Conservation (phyloP, 1,140 invertebrate genomes). For the Caenorhabditis inopinata region DNA sequence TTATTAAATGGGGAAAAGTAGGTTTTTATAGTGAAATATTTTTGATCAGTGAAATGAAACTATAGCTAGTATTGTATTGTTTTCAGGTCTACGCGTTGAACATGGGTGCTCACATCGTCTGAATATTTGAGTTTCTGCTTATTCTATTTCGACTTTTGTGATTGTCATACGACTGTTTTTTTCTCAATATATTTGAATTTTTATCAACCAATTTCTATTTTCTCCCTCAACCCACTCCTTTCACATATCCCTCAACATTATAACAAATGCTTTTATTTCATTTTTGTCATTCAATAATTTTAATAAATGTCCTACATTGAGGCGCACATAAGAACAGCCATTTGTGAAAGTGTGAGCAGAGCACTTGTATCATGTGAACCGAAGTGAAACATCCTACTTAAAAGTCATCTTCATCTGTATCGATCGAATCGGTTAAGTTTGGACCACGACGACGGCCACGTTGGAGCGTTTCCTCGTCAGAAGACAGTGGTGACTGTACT, state of each 20-base stretch:
- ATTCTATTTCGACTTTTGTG: background rate
- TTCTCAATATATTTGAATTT: background rate
- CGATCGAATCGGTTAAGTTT: background rate
- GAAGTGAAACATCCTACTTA: no score
- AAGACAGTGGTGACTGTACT: background rate
- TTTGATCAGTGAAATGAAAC: background rate
- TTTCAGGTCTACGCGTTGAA: slow-evolving; percentile 50
- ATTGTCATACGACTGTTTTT: background rate
- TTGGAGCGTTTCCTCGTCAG: background rate
- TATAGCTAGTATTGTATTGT: background rate
- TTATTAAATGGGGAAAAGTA: slow-evolving; percentile 49
- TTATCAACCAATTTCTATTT: no score
- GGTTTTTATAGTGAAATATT: background rate
- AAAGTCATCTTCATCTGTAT: background rate
- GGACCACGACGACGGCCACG: slow-evolving; percentile 9
- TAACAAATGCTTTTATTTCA: no score
- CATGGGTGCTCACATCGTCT: slow-evolving; percentile 49
- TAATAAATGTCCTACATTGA: no score
- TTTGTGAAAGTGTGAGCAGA: no score
- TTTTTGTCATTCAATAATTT: no score
- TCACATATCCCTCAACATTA: no score
- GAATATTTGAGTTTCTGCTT: background rate
- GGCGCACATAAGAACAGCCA: no score
- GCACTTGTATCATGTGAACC: no score
- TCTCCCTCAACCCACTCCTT: no score